phyloP scores from a whole-genome alignment of 2,113 vertebrate genomes.

The Apus apus region DNA sequence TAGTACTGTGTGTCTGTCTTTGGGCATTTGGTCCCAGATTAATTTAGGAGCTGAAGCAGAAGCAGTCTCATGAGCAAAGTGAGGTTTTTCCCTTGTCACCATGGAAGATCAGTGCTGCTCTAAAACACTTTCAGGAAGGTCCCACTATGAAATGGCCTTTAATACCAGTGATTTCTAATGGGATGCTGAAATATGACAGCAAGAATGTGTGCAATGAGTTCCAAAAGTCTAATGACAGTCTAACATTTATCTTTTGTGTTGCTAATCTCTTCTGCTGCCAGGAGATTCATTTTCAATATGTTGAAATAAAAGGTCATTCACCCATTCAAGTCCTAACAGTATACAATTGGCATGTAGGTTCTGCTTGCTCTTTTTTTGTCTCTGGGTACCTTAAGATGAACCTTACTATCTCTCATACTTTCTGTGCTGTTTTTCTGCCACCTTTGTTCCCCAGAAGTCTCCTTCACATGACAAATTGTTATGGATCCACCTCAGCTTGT shows the following conservation, averaged over 20 bases:
- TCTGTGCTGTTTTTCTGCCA: not conserved
- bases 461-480: not conserved
- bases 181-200: slow-evolving; percentile 47
- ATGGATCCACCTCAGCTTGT: not conserved
- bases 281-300: slow-evolving; percentile 17
- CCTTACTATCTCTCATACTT: not conserved
- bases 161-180: slow-evolving; percentile 57
- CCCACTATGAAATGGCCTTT: slow-evolving; percentile 43
- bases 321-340: not conserved
- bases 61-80: not conserved
- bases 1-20: slow-evolving; percentile 21
- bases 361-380: not conserved
- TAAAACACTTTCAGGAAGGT: slow-evolving; percentile 31
- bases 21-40: slow-evolving; percentile 66
- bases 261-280: slow-evolving; percentile 30
- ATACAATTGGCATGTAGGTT: not conserved
- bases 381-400: not conserved
- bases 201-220: slow-evolving; percentile 11
- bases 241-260: slow-evolving; percentile 51
- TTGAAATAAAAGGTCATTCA: slow-evolving; percentile 30
- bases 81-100: slow-evolving; percentile 22
- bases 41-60: slow-evolving; percentile 59
- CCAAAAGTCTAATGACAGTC: slow-evolving; percentile 22
- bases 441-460: not conserved
- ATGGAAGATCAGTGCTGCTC: slow-evolving; percentile 35